Conservation (phyloP, 2,888 invertebrate genomes). For the Gortyna flavago region DNA sequence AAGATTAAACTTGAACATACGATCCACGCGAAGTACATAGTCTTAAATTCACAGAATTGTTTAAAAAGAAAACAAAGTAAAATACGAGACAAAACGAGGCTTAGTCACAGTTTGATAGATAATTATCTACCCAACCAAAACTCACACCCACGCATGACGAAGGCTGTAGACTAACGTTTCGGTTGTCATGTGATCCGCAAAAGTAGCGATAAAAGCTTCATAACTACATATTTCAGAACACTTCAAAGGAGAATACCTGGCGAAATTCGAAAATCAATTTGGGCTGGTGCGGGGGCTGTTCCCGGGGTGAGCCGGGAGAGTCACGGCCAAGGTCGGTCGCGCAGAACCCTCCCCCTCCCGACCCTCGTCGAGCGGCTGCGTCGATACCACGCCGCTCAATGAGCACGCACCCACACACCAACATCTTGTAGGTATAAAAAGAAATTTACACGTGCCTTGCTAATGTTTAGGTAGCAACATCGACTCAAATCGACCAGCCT, state of each 20-base stretch:
- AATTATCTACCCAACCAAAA: slow-evolving; percentile 32
- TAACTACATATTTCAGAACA: slow-evolving; percentile 56
- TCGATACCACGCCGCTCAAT: slow-evolving; percentile 80
- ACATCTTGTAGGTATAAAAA: slow-evolving; percentile 53
- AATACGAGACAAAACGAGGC: slow-evolving; percentile 18
- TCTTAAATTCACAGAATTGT: neutral
- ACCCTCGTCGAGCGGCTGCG: slow-evolving; percentile 65
- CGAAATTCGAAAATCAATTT: slow-evolving; percentile 86
- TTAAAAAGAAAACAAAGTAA: slow-evolving; percentile 5
- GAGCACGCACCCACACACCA: slow-evolving; percentile 72
- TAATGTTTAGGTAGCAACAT: slow-evolving; percentile 60
- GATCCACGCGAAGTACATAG: neutral
- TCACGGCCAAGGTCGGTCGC: slow-evolving; percentile 89
- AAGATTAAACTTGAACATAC: slow-evolving; percentile 27
- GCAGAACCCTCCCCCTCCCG: slow-evolving; percentile 65
- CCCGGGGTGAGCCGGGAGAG: slow-evolving; percentile 81
- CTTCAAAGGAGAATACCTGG: slow-evolving; percentile 65
- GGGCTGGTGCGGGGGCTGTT: slow-evolving; percentile 76
- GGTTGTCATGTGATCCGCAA: slow-evolving; percentile 23
- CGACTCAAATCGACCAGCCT: slow-evolving; percentile 36
- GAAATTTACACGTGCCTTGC: slow-evolving; percentile 67
- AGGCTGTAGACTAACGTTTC: slow-evolving; percentile 16
- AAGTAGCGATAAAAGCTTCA: slow-evolving; percentile 35
- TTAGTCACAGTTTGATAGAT: slow-evolving; percentile 39
- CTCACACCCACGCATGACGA: slow-evolving; percentile 37